Conservation (phyloP, 2,797 vertebrate species). For the Gymnopithys bicolor region DNA sequence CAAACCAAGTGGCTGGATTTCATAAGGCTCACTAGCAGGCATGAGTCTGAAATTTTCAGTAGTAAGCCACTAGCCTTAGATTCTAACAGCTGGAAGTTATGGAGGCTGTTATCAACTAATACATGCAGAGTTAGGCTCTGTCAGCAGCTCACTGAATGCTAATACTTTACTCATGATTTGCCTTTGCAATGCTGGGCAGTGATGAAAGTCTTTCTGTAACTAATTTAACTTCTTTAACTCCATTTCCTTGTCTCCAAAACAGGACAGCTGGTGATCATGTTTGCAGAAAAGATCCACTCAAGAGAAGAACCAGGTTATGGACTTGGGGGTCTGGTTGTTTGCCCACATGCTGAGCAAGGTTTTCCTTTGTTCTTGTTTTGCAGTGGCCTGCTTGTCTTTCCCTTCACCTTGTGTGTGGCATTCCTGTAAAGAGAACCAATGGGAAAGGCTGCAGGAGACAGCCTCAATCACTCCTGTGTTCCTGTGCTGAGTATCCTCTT, state of each 20-base stretch:
- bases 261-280: not conserved
- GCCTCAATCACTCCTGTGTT: fast-evolving
- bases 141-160: not conserved
- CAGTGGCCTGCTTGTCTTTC: not conserved
- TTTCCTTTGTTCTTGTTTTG: not conserved
- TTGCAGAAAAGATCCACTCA: not conserved
- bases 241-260: not conserved
- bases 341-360: not conserved
- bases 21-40: not conserved
- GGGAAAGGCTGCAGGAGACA: not conserved
- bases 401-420: not conserved
- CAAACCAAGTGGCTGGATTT: not conserved
- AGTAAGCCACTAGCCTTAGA: not conserved
- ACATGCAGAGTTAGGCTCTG: not conserved
- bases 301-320: not conserved
- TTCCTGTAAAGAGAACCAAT: not conserved
- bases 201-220: not conserved
- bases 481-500: not conserved
- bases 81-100: not conserved
- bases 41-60: not conserved
- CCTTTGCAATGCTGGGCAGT: not conserved
- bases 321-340: not conserved
- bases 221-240: not conserved
- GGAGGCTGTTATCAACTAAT: not conserved
- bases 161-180: not conserved